Conservation (phyloP, 23 tunicate species). For the Ciona savignyi region DNA sequence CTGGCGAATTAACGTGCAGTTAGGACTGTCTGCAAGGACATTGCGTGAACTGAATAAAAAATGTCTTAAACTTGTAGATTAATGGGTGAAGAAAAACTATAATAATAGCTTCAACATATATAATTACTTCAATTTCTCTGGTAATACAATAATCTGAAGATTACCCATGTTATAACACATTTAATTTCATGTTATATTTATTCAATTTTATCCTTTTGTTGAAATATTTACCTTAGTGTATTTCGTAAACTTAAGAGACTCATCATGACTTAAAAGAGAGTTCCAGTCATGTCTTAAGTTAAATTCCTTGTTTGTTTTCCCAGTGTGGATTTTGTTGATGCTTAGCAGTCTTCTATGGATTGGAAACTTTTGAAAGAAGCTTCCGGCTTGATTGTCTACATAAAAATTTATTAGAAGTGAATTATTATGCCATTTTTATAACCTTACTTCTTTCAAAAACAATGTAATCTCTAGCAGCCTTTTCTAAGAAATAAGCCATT, state of each 20-base stretch:
- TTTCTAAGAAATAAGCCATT: conserved; percentile 67
- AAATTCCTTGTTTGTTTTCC: conserved; percentile 74
- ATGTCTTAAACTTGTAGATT: too few species aligned
- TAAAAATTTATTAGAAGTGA: not conserved
- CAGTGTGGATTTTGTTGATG: conserved; percentile 58
- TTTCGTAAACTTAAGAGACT: conserved; percentile 21
- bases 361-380: conserved; percentile 49
- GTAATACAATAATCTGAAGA: too few species aligned
- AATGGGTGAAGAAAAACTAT: too few species aligned
- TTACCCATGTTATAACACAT: too few species aligned
- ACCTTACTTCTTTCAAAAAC: conserved; percentile 74
- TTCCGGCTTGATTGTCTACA: conserved; percentile 20
- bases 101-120: too few species aligned
- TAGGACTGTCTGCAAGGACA: too few species aligned
- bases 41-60: too few species aligned
- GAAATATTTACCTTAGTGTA: conserved; percentile 75
- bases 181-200: too few species aligned
- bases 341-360: conserved; percentile 68
- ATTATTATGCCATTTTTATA: not conserved
- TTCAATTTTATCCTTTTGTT: too few species aligned
- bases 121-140: too few species aligned
- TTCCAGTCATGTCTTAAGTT: conserved; percentile 23
- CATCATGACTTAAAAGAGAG: conserved; percentile 39
- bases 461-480: conserved; percentile 57
- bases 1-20: too few species aligned